phyloP scores from a whole-genome alignment of 2,888 invertebrate genomes.

The Dicranocentrus wangi region DNA sequence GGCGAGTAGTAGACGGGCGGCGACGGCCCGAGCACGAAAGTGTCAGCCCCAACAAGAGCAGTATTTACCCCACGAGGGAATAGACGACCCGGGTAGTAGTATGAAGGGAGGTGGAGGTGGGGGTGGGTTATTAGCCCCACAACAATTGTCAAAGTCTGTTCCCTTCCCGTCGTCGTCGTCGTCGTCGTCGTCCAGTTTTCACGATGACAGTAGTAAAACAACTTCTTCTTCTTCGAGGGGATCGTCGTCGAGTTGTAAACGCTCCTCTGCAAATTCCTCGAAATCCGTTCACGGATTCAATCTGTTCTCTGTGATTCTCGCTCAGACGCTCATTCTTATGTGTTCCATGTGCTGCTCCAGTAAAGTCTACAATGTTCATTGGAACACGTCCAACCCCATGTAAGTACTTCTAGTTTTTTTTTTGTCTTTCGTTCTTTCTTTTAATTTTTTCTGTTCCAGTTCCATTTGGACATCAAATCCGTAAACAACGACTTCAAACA shows the following conservation, averaged over 20 bases:
- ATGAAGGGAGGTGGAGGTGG: too few relatives aligned
- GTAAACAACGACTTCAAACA: too few relatives aligned
- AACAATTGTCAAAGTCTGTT: too few relatives aligned
- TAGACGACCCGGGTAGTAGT: too few relatives aligned
- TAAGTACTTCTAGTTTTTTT: constrained; percentile 62
- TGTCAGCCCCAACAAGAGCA: background rate
- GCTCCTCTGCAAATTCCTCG: constrained; percentile 59
- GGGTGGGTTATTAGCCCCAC: constrained; percentile 23
- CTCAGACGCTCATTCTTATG: constrained; percentile 71
- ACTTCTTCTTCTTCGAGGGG: constrained; percentile 16
- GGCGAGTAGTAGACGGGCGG: constrained; percentile 45
- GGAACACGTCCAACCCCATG: constrained; percentile 73
- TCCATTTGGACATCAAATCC: too few relatives aligned
- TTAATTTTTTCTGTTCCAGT: background rate
- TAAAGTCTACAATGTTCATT: constrained; percentile 73
- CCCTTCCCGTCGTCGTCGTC: constrained; percentile 22
- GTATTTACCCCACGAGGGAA: constrained; percentile 28
- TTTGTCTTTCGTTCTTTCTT: constrained; percentile 29
- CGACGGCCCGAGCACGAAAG: constrained; percentile 18
- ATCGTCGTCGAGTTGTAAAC: background rate
- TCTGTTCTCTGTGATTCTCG: constrained; percentile 70
- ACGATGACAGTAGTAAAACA: constrained; percentile 1
- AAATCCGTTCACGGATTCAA: constrained; percentile 66
- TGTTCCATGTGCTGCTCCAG: constrained; percentile 72
- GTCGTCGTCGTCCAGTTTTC: background rate